These are phyloP conservation scores for Picathartes gymnocephalus DNA, from an alignment of 2,113 vertebrate species.

Conservation along the genomic window DNA sequence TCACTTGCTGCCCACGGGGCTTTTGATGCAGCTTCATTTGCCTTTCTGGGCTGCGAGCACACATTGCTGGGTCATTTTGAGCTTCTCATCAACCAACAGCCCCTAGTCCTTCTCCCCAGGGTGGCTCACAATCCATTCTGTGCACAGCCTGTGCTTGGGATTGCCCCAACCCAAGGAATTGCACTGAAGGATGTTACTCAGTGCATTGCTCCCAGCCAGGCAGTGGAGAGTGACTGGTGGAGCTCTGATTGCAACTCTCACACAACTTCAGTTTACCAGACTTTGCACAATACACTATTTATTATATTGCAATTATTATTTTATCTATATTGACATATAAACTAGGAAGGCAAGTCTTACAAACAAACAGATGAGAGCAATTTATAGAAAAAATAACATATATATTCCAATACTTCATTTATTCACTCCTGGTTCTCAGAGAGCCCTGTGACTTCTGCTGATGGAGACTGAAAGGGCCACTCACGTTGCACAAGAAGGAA, in stretches of 20 bases:
- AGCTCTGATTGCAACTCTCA: neutral
- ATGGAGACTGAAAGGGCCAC: neutral
- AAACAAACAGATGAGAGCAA: neutral
- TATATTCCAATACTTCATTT: neutral
- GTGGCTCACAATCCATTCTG: neutral
- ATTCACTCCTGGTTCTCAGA: neutral
- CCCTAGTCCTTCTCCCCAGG: neutral
- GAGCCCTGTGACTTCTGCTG: neutral
- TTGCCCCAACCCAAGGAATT: neutral
- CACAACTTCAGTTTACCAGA: neutral
- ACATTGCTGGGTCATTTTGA: neutral
- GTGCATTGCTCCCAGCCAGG: neutral
- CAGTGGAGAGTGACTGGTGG: neutral
- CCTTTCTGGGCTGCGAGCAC: neutral
- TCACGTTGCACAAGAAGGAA: neutral
- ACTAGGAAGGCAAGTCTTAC: neutral
- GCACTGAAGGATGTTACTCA: neutral
- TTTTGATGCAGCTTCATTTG: neutral
- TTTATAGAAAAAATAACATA: neutral
- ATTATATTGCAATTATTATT: neutral
- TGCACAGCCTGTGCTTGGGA: neutral
- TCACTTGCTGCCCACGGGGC: fast-evolving
- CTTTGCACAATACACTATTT: neutral
- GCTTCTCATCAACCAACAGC: neutral
- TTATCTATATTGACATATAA: neutral